These are phyloP conservation scores for Tribolium madens DNA, from an alignment of 1,140 invertebrate genomes.

Conservation along the genomic window DNA sequence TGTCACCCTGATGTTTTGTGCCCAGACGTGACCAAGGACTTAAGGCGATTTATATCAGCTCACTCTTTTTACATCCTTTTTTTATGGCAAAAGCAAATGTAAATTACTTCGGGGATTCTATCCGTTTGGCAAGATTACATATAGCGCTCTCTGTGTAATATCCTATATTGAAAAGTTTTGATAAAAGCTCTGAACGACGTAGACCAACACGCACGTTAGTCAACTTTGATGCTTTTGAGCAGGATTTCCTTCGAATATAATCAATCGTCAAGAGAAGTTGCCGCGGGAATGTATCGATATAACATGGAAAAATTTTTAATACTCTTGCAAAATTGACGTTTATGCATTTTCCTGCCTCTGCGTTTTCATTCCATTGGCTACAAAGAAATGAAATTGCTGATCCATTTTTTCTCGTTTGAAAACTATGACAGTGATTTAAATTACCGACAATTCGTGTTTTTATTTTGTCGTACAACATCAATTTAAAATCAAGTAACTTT, in stretches of 20 bases:
- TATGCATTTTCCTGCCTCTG: slow-evolving; percentile 1
- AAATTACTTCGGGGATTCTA: slow-evolving; percentile 23
- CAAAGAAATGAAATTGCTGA: not conserved
- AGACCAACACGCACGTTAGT: slow-evolving; percentile 30
- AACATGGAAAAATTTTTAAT: slow-evolving; percentile 3
- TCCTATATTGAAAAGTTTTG: slow-evolving; percentile 34
- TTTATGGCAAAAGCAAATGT: slow-evolving; percentile 4
- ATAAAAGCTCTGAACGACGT: slow-evolving; percentile 30
- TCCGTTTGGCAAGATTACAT: slow-evolving; percentile 16
- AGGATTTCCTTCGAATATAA: slow-evolving; percentile 25
- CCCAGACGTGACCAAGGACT: no score
- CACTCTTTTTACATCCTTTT: not conserved
- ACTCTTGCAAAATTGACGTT: not conserved
- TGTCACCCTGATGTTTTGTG: not conserved
- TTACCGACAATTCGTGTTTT: not conserved
- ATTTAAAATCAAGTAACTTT: not conserved
- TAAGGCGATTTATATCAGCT: not conserved
- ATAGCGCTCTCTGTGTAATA: slow-evolving; percentile 29
- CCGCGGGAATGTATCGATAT: not conserved
- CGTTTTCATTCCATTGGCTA: no score
- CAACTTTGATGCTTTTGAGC: slow-evolving; percentile 20
- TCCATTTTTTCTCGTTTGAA: not conserved
- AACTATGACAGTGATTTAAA: not conserved
- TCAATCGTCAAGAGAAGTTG: slow-evolving; percentile 9
- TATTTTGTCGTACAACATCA: not conserved